A percentile compares a stretch with the other conserved stretches of the same genome.
Conservation (phyloP, 1,140 invertebrate genomes). For the Drosophila chauvacae region DNA sequence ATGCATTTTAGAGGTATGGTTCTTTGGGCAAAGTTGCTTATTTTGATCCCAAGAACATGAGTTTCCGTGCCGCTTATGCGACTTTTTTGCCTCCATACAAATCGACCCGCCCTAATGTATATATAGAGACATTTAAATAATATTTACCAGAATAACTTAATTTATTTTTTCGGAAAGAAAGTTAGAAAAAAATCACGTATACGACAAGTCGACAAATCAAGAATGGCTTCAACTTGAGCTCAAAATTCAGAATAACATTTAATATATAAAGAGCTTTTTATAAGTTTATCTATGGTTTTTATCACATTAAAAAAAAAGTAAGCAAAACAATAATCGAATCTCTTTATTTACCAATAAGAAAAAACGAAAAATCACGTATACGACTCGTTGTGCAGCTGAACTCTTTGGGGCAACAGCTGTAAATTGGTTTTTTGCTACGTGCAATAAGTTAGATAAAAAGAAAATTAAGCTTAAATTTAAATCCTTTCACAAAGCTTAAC, state of each 20-base stretch:
- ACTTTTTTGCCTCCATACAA: too few relatives aligned
- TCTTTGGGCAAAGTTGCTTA: too few relatives aligned
- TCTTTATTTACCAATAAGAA: background rate
- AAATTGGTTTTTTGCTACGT: background rate
- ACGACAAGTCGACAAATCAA: too few relatives aligned
- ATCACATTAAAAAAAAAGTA: background rate
- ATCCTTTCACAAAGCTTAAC: background rate
- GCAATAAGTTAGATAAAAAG: background rate
- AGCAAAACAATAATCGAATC: background rate
- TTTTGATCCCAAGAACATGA: too few relatives aligned
- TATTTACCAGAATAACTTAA: too few relatives aligned
- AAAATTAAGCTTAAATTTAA: background rate
- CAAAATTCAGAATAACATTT: background rate
- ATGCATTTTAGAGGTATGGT: too few relatives aligned
- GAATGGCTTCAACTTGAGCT: background rate
- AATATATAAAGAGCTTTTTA: background rate
- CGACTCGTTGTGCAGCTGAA: conserved; percentile 5
- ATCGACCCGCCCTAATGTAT: too few relatives aligned
- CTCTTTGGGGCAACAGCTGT: background rate
- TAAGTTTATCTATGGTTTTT: background rate
- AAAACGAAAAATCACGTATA: conserved; percentile 1
- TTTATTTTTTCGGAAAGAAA: too few relatives aligned
- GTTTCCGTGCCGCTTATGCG: too few relatives aligned
- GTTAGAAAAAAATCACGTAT: too few relatives aligned
- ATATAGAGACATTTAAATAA: too few relatives aligned